Base-by-base conservation (phyloP, 2,113 vertebrate genomes). In the Urocitellus parryii region DNA sequence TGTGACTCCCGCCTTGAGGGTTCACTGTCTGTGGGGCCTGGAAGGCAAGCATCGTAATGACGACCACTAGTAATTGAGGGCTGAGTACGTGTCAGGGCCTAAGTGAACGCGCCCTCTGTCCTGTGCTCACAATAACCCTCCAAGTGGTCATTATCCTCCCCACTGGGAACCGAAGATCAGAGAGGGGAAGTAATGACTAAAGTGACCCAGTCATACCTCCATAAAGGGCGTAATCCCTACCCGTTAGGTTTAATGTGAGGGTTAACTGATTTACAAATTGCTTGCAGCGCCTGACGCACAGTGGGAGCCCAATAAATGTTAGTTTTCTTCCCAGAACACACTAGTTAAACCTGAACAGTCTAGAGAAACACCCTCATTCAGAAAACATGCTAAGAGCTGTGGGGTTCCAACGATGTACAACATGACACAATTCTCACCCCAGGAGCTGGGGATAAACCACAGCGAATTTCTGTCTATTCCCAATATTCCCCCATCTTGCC, bases 151-250 rank as follows among this genome's bases (percentile, higher is more conserved):
- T 88, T 97, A 91, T 81, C 61, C 68, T 88, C 67, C 77, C 91
- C 78, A 12, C 74, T 92, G 93, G 81, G 89, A 91, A 67, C 88
- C 27, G 25, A 56, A 67, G 77, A 88, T 78, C 95, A 45, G 84
- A 72, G 87, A 78, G 80, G 92, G 83, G 73, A 95, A 95, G 85
- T 96, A 82, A 97, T 94, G 94, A 83, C 91, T 88, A 27, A 56
- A 93, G 93, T 81, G 91, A 93, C 83, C 96, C 63, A 88, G 89
- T 91, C 91, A 45, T 93, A 91, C 95, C 58, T 95, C 96, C 87
- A 76, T 93, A 83, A 95, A 94, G 77, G 34, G 93, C 34, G 48
- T 70, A 83, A 95, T 90, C 88, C 85, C 81, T 84, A 22, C 85
- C 67, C 45, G 88, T 87, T 37, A 80, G 90, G 51, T 89, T 96